Percentiles rank a stretch among this genome's conserved stretches.
Evolutionary conservation across 2,113 vertebrate genomes (phyloP).

Genomic region (Tragelaphus scriptus): DNA sequence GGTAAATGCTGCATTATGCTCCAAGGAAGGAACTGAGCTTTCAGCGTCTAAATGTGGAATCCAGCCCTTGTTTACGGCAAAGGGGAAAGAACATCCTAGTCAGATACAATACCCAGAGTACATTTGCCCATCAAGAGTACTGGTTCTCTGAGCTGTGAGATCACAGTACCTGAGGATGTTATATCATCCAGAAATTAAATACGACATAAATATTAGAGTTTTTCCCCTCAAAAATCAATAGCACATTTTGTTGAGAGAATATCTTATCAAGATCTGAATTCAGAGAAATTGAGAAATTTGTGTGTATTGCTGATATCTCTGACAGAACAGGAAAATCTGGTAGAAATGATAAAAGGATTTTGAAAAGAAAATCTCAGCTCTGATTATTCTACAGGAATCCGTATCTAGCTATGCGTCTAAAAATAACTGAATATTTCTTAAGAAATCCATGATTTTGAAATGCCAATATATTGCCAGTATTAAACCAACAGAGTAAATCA

Average conservation of each 20-base stretch:
- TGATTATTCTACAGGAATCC: background rate
- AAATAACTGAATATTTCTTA: background rate
- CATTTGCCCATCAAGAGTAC: background rate
- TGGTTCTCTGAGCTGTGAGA: background rate
- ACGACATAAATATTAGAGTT: background rate
- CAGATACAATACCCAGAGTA: background rate
- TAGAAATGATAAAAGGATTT: background rate
- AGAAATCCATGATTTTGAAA: background rate
- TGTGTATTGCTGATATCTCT: background rate
- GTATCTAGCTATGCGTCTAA: background rate
- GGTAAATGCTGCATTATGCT: constrained; percentile 53
- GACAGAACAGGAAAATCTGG: background rate
- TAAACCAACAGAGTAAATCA: background rate
- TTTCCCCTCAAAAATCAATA: constrained; percentile 29
- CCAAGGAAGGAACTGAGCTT: constrained; percentile 14
- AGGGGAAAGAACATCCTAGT: constrained; percentile 62
- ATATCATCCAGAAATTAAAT: background rate
- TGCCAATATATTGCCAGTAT: background rate
- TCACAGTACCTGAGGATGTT: background rate
- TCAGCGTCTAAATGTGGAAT: constrained; percentile 25
- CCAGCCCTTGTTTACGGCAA: constrained; percentile 50
- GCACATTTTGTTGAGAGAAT: background rate
- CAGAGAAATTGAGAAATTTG: background rate
- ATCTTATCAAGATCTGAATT: constrained; percentile 20
- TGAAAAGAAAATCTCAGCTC: background rate